Evolutionary conservation across 2,888 invertebrate species (phyloP).

Genomic region (Nowickia ferox): DNA sequence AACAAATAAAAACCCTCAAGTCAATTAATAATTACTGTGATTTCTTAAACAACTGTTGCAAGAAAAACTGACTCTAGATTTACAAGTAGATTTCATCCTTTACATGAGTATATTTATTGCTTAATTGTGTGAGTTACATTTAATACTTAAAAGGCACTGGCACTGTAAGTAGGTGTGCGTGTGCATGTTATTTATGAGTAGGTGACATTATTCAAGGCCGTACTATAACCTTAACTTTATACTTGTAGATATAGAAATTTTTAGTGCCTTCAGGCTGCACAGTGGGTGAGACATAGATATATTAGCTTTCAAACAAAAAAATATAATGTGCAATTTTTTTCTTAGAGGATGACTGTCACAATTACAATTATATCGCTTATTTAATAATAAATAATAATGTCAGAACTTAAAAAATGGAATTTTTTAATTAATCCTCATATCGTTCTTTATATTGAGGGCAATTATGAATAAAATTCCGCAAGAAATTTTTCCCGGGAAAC

Average conservation of each 20-base stretch:
- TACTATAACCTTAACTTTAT: constrained; percentile 49
- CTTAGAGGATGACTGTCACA: too few relatives aligned
- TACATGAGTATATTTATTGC: background rate
- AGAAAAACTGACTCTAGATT: constrained; percentile 23
- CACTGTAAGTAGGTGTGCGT: background rate
- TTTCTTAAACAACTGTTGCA: constrained; percentile 52
- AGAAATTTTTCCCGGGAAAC: too few relatives aligned
- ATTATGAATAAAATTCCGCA: too few relatives aligned
- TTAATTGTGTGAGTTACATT: background rate
- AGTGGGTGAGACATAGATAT: background rate
- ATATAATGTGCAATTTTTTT: background rate
- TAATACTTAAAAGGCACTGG: background rate
- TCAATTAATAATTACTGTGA: constrained; percentile 70
- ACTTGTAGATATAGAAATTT: constrained; percentile 10
- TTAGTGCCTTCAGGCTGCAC: background rate
- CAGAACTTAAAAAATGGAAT: background rate
- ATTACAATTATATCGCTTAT: too few relatives aligned
- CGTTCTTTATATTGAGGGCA: too few relatives aligned
- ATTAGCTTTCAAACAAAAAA: background rate
- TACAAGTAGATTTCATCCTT: constrained; percentile 14
- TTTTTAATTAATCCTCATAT: too few relatives aligned
- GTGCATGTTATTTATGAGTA: constrained; percentile 37
- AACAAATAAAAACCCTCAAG: constrained; percentile 58
- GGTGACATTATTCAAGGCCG: constrained; percentile 68
- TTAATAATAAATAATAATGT: too few relatives aligned